These are phyloP conservation scores for Gavia stellata DNA, from an alignment of 2,113 vertebrate species.

Conservation along the genomic window DNA sequence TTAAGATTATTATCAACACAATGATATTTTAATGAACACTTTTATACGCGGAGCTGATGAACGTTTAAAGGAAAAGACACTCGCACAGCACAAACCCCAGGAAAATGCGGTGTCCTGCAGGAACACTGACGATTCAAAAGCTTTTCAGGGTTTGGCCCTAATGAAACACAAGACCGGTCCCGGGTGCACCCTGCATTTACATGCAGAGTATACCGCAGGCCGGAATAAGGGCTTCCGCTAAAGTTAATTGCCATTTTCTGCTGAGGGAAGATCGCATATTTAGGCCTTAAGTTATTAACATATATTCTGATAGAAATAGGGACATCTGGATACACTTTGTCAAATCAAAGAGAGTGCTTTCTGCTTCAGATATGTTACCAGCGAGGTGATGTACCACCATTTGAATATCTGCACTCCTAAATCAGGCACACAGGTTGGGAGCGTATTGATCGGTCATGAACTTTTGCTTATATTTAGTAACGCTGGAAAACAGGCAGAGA, in stretches of 20 bases:
- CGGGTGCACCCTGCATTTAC: not conserved
- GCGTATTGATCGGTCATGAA: not conserved
- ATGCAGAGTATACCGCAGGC: not conserved
- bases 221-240: not conserved
- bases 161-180: not conserved
- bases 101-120: not conserved
- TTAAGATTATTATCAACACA: not conserved
- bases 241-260: not conserved
- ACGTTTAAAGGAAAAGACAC: not conserved
- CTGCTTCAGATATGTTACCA: not conserved
- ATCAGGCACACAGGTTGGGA: not conserved
- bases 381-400: not conserved
- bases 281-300: constrained; percentile 20
- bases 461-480: not conserved
- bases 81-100: not conserved
- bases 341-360: not conserved
- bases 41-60: not conserved
- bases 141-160: constrained; percentile 15
- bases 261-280: not conserved
- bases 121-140: not conserved
- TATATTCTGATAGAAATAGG: constrained; percentile 12
- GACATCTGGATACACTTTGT: not conserved
- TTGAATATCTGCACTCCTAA: not conserved
- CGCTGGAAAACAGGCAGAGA: not conserved
- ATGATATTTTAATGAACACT: not conserved